Base-by-base conservation (phyloP, 2,113 vertebrate species). In the Phaethornis superciliosus region DNA sequence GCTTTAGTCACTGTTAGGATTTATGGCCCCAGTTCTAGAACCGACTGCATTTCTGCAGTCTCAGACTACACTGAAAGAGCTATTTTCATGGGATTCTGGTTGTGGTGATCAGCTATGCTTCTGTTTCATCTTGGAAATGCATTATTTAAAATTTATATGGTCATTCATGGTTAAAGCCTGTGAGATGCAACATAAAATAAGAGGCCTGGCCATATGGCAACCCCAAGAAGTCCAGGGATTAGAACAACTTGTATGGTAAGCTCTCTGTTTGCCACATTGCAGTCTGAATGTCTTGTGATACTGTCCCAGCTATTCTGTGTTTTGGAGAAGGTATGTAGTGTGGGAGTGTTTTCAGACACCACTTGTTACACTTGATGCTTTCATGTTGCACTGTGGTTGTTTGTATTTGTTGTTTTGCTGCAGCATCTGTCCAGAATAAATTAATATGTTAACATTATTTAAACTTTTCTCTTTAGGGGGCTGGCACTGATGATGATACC, bases 401-500 rank as follows among this genome's bases (percentile, higher is more conserved):
- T 78, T 49, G 26, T 55, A 8, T 83, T 54, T 70, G 22, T 28
- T 52, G 67, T 65, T 88, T 68, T 76, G 33, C 51, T 74, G 28
- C 16, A 42, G 8, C 26, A 14, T 30, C 56, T 83, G 10, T 52
- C 33, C 11, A 32, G 35, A 37, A 23, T 13, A 56, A 67, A 27
- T 35, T 44, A 4, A 0, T 35, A 30, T 20, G 68, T n/a, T 33
- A 63, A 35, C 68, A 14, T 17, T 23, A 19, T 5, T 56, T 67
- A n/a, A 51, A 76, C 35, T 51, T 85, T 59, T 87, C 21, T 76
- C 12, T 81, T 35, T 20, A 99, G 99, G 98, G 99, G 37, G 98
- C 98, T 16, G 99, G 99, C 55, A 99, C 99, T 3, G 99, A 99
- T 81, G 99, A 99, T n/a, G 97, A 98, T 21, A 98, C 99, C 46